A percentile compares a stretch with the other conserved stretches of the same genome.
Evolutionary conservation across 2,888 invertebrate genomes (phyloP).

Genomic region (Mythimna vitellina): DNA sequence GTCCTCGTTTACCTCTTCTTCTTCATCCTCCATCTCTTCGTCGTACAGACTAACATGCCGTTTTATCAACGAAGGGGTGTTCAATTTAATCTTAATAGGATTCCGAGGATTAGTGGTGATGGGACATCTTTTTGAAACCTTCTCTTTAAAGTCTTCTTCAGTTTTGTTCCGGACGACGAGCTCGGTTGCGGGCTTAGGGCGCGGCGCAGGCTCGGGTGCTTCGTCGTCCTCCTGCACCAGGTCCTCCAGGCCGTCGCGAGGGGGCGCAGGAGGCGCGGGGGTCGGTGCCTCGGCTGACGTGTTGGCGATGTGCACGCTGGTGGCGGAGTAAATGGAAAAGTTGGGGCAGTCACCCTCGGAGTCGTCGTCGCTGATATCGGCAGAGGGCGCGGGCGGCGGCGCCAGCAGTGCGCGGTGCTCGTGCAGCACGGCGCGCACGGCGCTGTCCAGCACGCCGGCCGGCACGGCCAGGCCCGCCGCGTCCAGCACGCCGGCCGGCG

Average conservation of each 20-base stretch:
- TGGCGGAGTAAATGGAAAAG: conserved; percentile 95
- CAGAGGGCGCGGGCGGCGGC: conserved; percentile 47
- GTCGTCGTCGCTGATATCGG: conserved; percentile 82
- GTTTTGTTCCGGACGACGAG: conserved; percentile 65
- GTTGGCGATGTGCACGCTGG: conserved; percentile 94
- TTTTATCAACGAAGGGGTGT: conserved; percentile 87
- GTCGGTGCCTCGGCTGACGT: conserved; percentile 69
- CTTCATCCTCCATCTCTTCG: conserved; percentile 72
- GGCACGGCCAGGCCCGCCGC: conserved; percentile 71
- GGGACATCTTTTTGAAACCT: conserved; percentile 82
- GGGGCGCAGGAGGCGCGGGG: conserved; percentile 43
- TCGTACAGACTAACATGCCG: conserved; percentile 89
- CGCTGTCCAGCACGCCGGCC: conserved; percentile 69
- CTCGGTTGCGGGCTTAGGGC: conserved; percentile 9
- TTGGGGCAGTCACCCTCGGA: conserved; percentile 95
- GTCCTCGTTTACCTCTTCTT: conserved; percentile 51
- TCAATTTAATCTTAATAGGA: conserved; percentile 85
- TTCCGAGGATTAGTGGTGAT: conserved; percentile 82
- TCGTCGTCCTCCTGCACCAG: conserved; percentile 63
- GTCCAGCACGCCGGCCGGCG: conserved; percentile 58
- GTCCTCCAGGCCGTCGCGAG: conserved; percentile 56
- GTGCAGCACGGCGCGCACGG: conserved; percentile 75
- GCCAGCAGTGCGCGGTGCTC: conserved; percentile 78
- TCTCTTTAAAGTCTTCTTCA: conserved; percentile 81
- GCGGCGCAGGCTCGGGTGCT: conserved; percentile 16